Base-by-base conservation (phyloP, 2,888 invertebrate genomes). In the Plusia festucae region DNA sequence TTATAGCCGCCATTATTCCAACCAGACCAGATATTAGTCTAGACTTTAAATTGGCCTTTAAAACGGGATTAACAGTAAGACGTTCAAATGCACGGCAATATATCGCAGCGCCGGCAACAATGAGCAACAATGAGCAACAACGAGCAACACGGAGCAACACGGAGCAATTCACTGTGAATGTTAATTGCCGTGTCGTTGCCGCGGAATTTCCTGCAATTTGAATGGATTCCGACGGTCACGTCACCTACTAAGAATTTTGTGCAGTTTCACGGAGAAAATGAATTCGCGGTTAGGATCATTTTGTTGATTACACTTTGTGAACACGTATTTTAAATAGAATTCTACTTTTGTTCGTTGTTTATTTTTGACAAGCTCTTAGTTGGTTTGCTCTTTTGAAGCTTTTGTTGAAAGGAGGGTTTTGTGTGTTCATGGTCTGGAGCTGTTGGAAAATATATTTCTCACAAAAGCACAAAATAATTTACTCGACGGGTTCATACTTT, bases 131-230 rank as follows among this genome's bases (percentile, higher is more conserved):
- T 44, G 55, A 69, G 65, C 49, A 56, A 60, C 65, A 44, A 49
- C 44, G 53, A 65, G 7, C 18, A 8, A 6, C 22, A 15, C 20
- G 34, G 53, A 52, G 51, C 60, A 53, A 58, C 54, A 65, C 53
- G 44, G 65, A 61, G 55, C 65, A 68, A 72, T 68, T 59, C 71
- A 55, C 52, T 68, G 68, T 60, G 67, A 77, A 79, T 76, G 76
- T 79, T 81, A 81, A 81, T 81, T 78, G 62, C 64, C 61, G 60
- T 67, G 79, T 71, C 79, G 68, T 68, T 56, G 68, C 68, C 57
- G 66, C 68, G 78, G 81, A 75, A 80, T 81, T 81, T 81, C 81
- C 79, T 81, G 81, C 81, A 77, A 81, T 75, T 79, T 70, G 56
- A 58, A 58, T 68, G 60, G 30, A 75, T 73, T 73, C 77, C 77